Conservation (phyloP, 2,797 vertebrate species). For the Cyprinodon diabolis region DNA sequence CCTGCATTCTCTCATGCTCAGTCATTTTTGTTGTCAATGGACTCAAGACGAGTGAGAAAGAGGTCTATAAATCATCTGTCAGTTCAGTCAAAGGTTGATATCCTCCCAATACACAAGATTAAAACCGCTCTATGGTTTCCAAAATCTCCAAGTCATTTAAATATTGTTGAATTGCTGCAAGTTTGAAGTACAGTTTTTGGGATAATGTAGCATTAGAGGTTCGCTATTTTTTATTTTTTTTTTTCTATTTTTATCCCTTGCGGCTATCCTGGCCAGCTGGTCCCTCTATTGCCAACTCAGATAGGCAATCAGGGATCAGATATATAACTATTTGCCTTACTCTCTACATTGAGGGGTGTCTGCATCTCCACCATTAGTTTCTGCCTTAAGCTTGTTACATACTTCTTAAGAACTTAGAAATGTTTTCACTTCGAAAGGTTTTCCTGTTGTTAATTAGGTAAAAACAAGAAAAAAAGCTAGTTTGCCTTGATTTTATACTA, state of each 20-base stretch:
- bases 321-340: not conserved
- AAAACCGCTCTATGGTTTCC: not conserved
- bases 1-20: not conserved
- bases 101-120: not conserved
- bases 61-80: not conserved
- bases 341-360: not conserved
- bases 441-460: too few species aligned
- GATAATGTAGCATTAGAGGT: not conserved
- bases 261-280: not conserved
- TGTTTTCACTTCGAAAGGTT: too few species aligned
- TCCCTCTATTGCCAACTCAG: not conserved
- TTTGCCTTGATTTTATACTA: too few species aligned
- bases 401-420: too few species aligned
- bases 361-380: not conserved
- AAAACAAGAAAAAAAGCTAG: too few species aligned
- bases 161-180: not conserved
- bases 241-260: not conserved
- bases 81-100: not conserved
- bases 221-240: not conserved
- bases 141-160: not conserved
- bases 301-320: not conserved
- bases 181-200: not conserved
- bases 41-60: not conserved
- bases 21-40: not conserved
- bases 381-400: not conserved